Evolutionary conservation across 2,888 invertebrate species (phyloP).

Genomic region (Plagodis pulveraria): DNA sequence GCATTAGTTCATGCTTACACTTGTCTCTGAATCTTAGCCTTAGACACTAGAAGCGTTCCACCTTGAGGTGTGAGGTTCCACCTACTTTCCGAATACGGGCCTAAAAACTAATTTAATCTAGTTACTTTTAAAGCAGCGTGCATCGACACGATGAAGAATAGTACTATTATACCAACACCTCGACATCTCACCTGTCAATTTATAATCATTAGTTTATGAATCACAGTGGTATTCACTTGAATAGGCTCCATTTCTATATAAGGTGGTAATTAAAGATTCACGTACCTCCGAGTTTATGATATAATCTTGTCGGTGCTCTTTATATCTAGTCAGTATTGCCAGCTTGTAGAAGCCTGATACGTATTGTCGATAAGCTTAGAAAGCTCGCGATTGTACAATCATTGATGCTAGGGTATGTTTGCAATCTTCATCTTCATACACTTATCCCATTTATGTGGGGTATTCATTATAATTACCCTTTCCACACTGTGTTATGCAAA

Average conservation of each 20-base stretch:
- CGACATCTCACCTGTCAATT: conserved; percentile 6
- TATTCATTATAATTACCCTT: too few relatives aligned
- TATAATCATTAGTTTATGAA: conserved; percentile 7
- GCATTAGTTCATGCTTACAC: too few relatives aligned
- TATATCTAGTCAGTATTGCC: conserved; percentile 12
- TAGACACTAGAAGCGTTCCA: too few relatives aligned
- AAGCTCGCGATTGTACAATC: conserved; percentile 18
- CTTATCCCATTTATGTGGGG: too few relatives aligned
- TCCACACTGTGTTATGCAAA: too few relatives aligned
- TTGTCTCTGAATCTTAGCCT: too few relatives aligned
- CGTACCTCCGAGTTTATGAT: conserved; percentile 27
- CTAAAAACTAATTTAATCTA: too few relatives aligned
- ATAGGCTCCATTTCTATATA: conserved; percentile 12
- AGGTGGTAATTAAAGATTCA: conserved; percentile 26
- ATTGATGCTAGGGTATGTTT: neutral
- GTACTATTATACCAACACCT: neutral
- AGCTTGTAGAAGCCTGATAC: conserved; percentile 21
- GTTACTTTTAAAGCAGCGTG: neutral
- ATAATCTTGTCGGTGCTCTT: conserved; percentile 26
- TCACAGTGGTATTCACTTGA: conserved; percentile 11
- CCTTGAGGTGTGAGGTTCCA: too few relatives aligned
- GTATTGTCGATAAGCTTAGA: conserved; percentile 20
- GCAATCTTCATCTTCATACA: too few relatives aligned
- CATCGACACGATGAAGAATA: neutral
- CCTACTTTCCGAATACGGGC: too few relatives aligned